Evolutionary conservation across 2,888 invertebrate genomes (phyloP).

Genomic region (Lasioglossum vierecki): DNA sequence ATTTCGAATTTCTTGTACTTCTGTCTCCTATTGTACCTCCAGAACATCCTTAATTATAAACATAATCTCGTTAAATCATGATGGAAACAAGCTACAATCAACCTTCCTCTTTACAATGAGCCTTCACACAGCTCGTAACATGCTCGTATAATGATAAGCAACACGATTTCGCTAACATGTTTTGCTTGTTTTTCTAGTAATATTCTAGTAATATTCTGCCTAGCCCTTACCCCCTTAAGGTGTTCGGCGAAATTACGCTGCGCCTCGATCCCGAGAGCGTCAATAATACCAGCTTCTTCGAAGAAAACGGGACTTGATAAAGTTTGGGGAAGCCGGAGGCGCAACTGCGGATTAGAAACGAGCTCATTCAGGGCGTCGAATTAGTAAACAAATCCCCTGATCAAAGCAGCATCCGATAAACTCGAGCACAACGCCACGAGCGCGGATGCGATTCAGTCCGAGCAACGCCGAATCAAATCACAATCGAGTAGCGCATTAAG

Average conservation of each 20-base stretch:
- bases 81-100: too few species aligned
- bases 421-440: slow-evolving; percentile 8
- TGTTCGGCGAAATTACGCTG: background rate
- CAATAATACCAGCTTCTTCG: background rate
- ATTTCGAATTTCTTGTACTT: too few species aligned
- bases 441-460: background rate
- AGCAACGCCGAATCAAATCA: background rate
- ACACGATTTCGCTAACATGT: too few species aligned
- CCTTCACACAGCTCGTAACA: too few species aligned
- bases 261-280: background rate
- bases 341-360: slow-evolving; percentile 5
- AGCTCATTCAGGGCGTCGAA: background rate
- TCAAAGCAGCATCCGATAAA: slow-evolving; percentile 19
- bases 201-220: too few species aligned
- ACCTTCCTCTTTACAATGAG: too few species aligned
- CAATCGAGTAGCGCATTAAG: slow-evolving; percentile 33
- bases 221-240: too few species aligned
- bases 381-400: slow-evolving; percentile 27
- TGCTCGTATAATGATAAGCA: too few species aligned
- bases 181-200: too few species aligned
- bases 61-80: too few species aligned
- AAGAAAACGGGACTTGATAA: background rate
- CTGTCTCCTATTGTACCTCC: too few species aligned
- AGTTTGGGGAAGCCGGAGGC: background rate
- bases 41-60: too few species aligned